phyloP scores from a whole-genome alignment of 2,797 vertebrate species.

The Sciurus vulgaris region DNA sequence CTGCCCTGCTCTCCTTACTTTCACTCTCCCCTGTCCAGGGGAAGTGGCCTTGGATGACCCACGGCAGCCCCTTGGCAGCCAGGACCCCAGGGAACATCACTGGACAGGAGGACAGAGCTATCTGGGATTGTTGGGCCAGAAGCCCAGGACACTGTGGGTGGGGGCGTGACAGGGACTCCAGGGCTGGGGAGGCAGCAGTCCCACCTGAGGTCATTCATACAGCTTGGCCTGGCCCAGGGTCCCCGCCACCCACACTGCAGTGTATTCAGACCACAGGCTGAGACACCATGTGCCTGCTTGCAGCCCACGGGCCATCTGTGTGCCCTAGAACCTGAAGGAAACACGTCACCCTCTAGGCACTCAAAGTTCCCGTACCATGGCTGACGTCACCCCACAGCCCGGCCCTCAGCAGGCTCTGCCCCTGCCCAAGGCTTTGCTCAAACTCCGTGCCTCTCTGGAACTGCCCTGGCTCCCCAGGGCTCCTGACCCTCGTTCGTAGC shows the following conservation, averaged over 20 bases:
- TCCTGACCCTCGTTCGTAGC: accelerated
- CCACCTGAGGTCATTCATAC: background rate
- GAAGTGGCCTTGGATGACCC: background rate
- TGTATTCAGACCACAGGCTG: background rate
- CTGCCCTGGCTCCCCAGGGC: accelerated
- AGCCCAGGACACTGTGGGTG: background rate
- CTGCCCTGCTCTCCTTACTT: background rate
- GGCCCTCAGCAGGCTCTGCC: accelerated
- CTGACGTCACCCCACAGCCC: background rate
- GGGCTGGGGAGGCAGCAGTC: accelerated
- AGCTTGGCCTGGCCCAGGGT: background rate
- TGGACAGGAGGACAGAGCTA: background rate
- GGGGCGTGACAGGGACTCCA: background rate
- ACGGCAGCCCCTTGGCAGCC: background rate
- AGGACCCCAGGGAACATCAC: background rate
- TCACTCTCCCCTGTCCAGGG: background rate
- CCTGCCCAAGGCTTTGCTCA: background rate
- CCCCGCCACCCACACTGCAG: background rate
- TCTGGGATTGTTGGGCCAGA: accelerated
- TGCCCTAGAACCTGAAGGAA: background rate
- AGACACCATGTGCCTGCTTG: background rate
- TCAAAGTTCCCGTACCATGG: accelerated
- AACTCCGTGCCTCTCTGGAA: background rate
- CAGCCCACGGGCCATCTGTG: background rate
- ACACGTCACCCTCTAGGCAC: accelerated